These are phyloP conservation scores for Myathropa florea DNA, from an alignment of 2,888 invertebrate species.

Conservation along the genomic window DNA sequence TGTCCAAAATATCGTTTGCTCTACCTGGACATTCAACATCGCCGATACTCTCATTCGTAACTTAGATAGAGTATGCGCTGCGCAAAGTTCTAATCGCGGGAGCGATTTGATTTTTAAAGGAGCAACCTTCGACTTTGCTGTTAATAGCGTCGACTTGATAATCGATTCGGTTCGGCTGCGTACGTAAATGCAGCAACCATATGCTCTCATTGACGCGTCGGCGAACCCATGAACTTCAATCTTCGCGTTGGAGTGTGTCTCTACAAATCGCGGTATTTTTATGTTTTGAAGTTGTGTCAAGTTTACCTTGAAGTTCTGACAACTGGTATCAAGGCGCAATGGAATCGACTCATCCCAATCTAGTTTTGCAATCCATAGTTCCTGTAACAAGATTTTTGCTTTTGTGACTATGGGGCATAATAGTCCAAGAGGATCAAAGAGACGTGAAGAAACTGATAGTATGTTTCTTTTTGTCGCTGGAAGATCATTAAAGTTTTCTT, in stretches of 20 bases:
- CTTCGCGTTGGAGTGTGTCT: not conserved
- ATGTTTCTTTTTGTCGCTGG: conserved; percentile 35
- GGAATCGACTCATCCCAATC: no score
- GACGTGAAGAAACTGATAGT: conserved; percentile 14
- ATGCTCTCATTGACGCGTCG: not conserved
- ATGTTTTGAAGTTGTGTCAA: not conserved
- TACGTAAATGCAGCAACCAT: conserved; percentile 2
- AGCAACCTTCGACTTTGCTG: conserved; percentile 48
- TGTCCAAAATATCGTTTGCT: conserved; percentile 29
- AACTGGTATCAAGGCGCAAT: no score
- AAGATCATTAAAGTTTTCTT: conserved; percentile 16
- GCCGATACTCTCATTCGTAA: conserved; percentile 21
- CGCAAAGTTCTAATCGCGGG: conserved; percentile 50
- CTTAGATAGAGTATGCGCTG: conserved; percentile 43
- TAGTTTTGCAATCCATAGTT: conserved; percentile 25
- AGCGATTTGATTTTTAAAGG: conserved; percentile 47
- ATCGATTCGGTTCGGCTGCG: not conserved
- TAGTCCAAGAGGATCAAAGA: conserved; percentile 40
- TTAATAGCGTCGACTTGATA: not conserved
- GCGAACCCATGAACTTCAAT: not conserved
- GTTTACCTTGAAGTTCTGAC: no score
- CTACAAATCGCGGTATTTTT: conserved; percentile 18
- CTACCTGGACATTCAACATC: conserved; percentile 26
- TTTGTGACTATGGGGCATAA: conserved; percentile 27
- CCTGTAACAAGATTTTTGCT: conserved; percentile 27